A percentile compares a stretch with the other conserved stretches of the same genome.
Conservation (phyloP, 2,797 vertebrate genomes). For the Scomberomorus guttatus region DNA sequence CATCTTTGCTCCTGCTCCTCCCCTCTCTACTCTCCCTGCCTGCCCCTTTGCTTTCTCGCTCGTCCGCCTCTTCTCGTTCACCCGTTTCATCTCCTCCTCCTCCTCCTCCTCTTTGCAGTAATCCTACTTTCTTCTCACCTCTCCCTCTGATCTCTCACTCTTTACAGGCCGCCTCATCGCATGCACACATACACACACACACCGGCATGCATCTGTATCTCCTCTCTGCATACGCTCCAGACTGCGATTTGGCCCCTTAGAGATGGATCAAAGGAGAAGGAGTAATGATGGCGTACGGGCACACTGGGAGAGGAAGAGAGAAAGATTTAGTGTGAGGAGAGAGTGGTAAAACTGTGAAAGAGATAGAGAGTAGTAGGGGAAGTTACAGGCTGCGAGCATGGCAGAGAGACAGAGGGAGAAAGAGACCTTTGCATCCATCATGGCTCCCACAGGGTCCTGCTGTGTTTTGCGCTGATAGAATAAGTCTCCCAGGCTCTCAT, state of each 20-base stretch:
- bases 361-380: conserved; percentile 36
- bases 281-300: conserved; percentile 69
- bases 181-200: conserved; percentile 27
- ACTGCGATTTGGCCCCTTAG: conserved; percentile 73
- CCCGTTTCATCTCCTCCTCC: conserved; percentile 47
- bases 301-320: conserved; percentile 42
- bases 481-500: conserved; percentile 54
- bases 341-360: conserved; percentile 49
- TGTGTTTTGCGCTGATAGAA: conserved; percentile 66
- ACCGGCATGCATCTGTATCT: conserved; percentile 69
- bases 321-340: conserved; percentile 48
- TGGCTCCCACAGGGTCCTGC: conserved; percentile 57
- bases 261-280: conserved; percentile 78
- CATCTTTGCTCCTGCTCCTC: conserved; percentile 43
- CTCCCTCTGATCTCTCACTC: conserved; percentile 71
- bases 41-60: conserved; percentile 31
- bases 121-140: conserved; percentile 74
- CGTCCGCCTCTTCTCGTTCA: conserved; percentile 41
- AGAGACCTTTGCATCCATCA: conserved; percentile 70
- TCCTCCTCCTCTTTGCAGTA: conserved; percentile 59
- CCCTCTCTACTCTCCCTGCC: conserved; percentile 15
- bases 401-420: conserved; percentile 38
- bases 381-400: conserved; percentile 42
- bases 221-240: conserved; percentile 72
- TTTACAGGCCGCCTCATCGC: conserved; percentile 51